Evolutionary conservation across 1,140 invertebrate species (phyloP), one percentile per base, ranked within the genome.

Genomic region (Oedothorax gibbosus): DNA sequence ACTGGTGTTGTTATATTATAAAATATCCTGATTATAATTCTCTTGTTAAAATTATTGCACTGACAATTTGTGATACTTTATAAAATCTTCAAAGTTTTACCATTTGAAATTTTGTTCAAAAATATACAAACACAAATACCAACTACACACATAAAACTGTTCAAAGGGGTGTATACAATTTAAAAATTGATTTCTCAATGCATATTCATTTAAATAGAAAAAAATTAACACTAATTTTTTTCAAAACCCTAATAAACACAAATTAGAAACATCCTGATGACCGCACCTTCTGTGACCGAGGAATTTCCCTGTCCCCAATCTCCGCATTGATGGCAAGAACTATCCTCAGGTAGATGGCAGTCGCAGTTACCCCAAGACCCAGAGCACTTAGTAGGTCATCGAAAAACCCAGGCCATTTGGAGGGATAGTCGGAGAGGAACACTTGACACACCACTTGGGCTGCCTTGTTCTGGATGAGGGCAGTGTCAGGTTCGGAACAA

Each of bases 371-470:
- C 18, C 92, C 92, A 20, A 88, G 81, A 10, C 91, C 91, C 35
- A 88, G 78, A n/a, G 86, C 88, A 7, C 89, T 89, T 15, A 92
- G 88, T 14, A 93, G 85, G 87, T 93, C 92, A 18, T 88, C 87
- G 86, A 93, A 92, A 88, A 92, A 93, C 0, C 88, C 88, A 11
- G 90, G 90, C 92, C 92, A 93, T 54, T 90, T 87, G 18, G 87
- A 75, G 7, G 92, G 92, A 88, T 91, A 93, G 87, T 93, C 92
- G 21, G 89, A 87, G 7, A 92, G 87, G 88, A 92, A 92, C 0
- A 91, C 90, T 68, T 92, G 87, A 7, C 91, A 90, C 77, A 91
- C 88, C 53, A 93, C 87, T 88, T 93, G 92, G 5, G 92, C 92
- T 21, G 91, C 89, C 88, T 93, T 93, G 87, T 92, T 92, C 35